Evolutionary conservation across 2,113 vertebrate genomes (phyloP).

Genomic region (Hemicordylus capensis): DNA sequence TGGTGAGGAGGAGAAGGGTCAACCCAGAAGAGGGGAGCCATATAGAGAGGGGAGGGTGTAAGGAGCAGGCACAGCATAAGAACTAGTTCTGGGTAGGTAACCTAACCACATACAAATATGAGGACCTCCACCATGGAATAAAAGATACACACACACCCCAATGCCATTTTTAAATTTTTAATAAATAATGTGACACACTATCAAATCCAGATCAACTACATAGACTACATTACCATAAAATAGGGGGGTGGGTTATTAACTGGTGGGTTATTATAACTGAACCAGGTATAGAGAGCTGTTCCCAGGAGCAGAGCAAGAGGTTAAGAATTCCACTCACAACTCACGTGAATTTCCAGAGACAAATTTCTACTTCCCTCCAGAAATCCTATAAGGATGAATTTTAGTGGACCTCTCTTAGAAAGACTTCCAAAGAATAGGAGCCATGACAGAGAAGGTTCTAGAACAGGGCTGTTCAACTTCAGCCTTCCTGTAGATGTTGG

Average conservation of each 20-base stretch:
- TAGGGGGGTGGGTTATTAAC: neutral
- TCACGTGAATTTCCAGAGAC: neutral
- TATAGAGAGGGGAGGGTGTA: neutral
- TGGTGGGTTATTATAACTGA: too few species aligned
- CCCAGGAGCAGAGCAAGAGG: neutral
- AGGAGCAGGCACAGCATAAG: neutral
- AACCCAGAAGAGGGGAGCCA: neutral
- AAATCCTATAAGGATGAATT: neutral
- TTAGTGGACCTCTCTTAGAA: neutral
- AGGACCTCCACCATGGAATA: neutral
- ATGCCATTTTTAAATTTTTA: too few species aligned
- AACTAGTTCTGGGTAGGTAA: neutral
- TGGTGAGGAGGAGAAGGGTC: slow-evolving; percentile 77
- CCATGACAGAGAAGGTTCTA: neutral
- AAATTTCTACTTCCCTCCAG: neutral
- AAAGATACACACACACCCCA: neutral
- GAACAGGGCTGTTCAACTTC: too few species aligned
- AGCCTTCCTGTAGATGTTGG: too few species aligned
- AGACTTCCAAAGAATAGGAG: neutral
- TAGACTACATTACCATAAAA: neutral
- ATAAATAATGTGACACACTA: too few species aligned
- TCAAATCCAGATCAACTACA: neutral
- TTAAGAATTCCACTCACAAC: neutral
- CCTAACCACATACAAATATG: too few species aligned
- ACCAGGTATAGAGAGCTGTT: too few species aligned